Evolutionary conservation across 2,113 vertebrate genomes (phyloP).

Genomic region (Ranitomeya variabilis): DNA sequence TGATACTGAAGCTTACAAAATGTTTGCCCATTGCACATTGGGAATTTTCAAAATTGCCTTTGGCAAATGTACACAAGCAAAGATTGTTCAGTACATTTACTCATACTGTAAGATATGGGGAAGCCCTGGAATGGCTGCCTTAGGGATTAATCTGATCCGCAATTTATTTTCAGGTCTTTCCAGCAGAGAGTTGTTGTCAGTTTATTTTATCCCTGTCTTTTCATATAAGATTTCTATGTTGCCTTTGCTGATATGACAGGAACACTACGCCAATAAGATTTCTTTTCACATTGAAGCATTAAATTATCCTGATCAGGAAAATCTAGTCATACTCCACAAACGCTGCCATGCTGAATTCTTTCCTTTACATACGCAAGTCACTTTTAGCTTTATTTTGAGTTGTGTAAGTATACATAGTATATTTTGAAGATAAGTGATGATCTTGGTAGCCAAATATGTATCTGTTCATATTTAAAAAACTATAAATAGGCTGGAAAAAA

Average conservation of each 20-base stretch:
- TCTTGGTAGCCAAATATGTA: background rate
- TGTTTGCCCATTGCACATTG: background rate
- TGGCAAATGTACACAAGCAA: conserved; percentile 32
- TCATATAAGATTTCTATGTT: conserved; percentile 35
- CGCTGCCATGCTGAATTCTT: background rate
- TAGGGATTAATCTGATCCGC: conserved; percentile 42
- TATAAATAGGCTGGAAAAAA: too few species aligned
- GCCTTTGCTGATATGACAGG: background rate
- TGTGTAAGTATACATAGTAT: background rate
- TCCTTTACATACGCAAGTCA: background rate
- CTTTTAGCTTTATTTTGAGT: background rate
- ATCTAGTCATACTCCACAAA: background rate
- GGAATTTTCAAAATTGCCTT: background rate
- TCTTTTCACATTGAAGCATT: background rate
- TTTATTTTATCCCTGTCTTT: conserved; percentile 35
- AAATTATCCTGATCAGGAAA: background rate
- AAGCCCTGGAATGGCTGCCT: conserved; percentile 33
- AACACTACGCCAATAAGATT: background rate
- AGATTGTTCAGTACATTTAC: conserved; percentile 33
- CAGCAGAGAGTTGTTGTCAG: conserved; percentile 37
- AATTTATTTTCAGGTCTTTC: conserved; percentile 30
- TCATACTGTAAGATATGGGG: conserved; percentile 8
- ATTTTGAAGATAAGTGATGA: background rate
- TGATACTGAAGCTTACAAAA: background rate
- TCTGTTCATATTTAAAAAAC: too few species aligned